phyloP scores from a whole-genome alignment of 2,888 invertebrate genomes.

The Teleogryllus oceanicus region DNA sequence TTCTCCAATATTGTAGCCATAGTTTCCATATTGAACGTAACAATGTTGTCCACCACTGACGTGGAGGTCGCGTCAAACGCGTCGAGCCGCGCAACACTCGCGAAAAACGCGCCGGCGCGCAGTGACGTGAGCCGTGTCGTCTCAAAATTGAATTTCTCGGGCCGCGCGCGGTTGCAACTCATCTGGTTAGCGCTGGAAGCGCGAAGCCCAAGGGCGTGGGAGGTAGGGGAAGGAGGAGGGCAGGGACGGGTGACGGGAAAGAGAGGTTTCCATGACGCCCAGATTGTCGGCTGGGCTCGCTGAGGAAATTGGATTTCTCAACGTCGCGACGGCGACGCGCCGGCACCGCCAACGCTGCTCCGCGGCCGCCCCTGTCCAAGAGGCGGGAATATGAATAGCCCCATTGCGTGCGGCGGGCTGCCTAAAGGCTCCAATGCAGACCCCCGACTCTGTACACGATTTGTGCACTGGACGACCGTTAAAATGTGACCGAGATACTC shows the following conservation, averaged over 20 bases:
- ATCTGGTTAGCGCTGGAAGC: constrained; percentile 6
- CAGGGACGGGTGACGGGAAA: not conserved
- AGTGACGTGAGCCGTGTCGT: not conserved
- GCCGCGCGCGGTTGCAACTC: not conserved
- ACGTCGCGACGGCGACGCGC: not conserved
- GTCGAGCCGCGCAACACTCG: too few species aligned
- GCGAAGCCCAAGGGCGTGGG: not conserved
- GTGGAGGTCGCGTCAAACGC: too few species aligned
- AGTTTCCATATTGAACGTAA: too few species aligned
- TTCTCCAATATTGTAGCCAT: too few species aligned
- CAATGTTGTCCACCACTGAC: too few species aligned
- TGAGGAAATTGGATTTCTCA: not conserved
- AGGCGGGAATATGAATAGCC: too few species aligned
- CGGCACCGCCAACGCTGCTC: not conserved
- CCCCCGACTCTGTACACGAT: too few species aligned
- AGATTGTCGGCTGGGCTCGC: not conserved
- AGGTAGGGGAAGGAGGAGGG: not conserved
- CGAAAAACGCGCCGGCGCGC: not conserved
- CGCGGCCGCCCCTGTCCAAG: too few species aligned
- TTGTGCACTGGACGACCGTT: too few species aligned
- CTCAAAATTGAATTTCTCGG: not conserved
- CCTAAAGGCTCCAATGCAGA: too few species aligned
- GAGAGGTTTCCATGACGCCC: not conserved
- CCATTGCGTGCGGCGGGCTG: too few species aligned
- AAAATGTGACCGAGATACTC: too few species aligned